Evolutionary conservation across 2,113 vertebrate species (phyloP).

Genomic region (Pomatorhinus ruficollis): DNA sequence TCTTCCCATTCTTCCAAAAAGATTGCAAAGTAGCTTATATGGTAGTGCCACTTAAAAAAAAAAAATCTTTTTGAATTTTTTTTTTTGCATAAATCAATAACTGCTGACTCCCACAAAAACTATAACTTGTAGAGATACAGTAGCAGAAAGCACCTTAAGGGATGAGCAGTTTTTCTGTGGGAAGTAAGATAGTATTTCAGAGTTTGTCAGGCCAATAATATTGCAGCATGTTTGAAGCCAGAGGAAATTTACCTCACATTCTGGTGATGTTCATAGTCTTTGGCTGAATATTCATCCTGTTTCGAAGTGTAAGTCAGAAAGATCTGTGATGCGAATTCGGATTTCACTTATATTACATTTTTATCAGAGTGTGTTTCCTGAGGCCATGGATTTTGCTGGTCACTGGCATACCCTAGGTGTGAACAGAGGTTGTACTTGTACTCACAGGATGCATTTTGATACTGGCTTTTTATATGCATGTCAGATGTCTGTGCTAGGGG

Average conservation of each 20-base stretch:
- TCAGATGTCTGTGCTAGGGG: neutral
- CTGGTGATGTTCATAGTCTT: neutral
- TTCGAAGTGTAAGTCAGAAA: neutral
- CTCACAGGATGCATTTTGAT: neutral
- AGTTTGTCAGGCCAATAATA: neutral
- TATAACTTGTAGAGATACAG: neutral
- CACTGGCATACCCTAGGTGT: neutral
- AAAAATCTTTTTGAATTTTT: too few relatives aligned
- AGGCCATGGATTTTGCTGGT: neutral
- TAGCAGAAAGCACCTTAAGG: neutral
- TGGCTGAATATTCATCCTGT: neutral
- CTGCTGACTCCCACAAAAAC: neutral
- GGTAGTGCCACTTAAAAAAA: neutral
- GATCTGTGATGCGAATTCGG: neutral
- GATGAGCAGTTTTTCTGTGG: neutral
- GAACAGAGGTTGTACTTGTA: neutral
- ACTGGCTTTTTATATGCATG: rapidly evolving
- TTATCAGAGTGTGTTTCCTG: neutral
- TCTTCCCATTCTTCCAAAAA: neutral
- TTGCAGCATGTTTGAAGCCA: neutral
- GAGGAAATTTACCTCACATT: neutral
- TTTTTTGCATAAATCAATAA: neutral
- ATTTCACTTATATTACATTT: neutral
- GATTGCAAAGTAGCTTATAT: neutral
- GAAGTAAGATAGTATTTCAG: neutral